phyloP scores from a whole-genome alignment of 2,113 vertebrate species.

The Passer domesticus region DNA sequence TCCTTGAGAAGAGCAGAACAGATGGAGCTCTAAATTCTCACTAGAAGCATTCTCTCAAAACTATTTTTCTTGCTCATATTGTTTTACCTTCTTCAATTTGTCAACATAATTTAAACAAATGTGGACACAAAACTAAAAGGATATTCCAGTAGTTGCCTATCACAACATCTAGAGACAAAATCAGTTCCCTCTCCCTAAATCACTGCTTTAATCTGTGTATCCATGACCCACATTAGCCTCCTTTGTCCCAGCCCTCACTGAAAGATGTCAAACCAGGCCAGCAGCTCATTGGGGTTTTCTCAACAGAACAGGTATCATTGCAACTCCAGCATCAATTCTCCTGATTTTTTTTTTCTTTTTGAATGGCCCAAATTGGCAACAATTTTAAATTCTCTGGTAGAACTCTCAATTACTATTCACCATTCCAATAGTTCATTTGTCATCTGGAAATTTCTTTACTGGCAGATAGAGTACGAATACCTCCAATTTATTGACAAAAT shows the following conservation, averaged over 20 bases:
- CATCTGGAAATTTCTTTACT: background rate
- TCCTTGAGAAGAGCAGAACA: slow-evolving; percentile 7
- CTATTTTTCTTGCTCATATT: background rate
- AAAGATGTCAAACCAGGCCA: background rate
- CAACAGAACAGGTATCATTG: background rate
- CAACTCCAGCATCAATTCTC: background rate
- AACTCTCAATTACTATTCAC: background rate
- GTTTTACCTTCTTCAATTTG: background rate
- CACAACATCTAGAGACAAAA: background rate
- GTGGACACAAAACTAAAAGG: background rate
- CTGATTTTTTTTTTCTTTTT: background rate
- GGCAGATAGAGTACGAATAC: background rate
- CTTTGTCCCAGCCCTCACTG: background rate
- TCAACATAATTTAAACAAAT: background rate
- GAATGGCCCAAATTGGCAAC: background rate
- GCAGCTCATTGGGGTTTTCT: too few relatives aligned
- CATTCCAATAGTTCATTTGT: background rate
- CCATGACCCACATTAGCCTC: background rate
- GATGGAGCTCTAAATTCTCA: slow-evolving; percentile 12
- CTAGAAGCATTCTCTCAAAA: background rate
- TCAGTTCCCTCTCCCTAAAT: background rate
- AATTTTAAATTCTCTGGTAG: background rate
- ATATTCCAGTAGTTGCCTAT: background rate
- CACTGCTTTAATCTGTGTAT: background rate
- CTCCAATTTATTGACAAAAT: background rate